Conservation (phyloP, 2,888 invertebrate species). For the Eudemis profundana region DNA sequence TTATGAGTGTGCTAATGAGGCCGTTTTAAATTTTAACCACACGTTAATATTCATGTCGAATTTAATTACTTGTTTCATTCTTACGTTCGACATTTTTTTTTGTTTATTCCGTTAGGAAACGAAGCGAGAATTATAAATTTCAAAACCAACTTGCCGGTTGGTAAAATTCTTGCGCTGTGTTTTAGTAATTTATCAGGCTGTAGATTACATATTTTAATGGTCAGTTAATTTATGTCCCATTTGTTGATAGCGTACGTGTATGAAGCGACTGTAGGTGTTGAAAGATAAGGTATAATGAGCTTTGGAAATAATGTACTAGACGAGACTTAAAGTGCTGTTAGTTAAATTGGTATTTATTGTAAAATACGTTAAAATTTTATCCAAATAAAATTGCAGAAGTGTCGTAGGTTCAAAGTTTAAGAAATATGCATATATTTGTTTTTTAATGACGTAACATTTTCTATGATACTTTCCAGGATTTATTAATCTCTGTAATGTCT, state of each 20-base stretch:
- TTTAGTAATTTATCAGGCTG: conserved; percentile 36
- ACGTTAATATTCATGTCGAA: conserved; percentile 60
- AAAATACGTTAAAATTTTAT: too few relatives aligned
- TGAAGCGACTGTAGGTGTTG: conserved; percentile 35
- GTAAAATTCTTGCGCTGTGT: conserved; percentile 35
- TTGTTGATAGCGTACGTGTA: conserved; percentile 32
- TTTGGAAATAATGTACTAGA: conserved; percentile 21
- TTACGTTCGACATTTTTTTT: conserved; percentile 42
- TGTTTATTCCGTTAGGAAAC: conserved; percentile 32
- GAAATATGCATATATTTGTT: too few relatives aligned
- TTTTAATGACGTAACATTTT: too few relatives aligned
- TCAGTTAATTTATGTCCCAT: conserved; percentile 40
- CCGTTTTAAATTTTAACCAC: conserved; percentile 56
- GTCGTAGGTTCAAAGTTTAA: too few relatives aligned
- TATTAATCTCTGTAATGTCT: conserved; percentile 8
- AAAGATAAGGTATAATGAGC: conserved; percentile 34
- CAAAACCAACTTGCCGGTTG: conserved; percentile 32
- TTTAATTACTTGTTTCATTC: conserved; percentile 46
- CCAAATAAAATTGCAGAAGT: neutral
- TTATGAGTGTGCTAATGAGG: conserved; percentile 73
- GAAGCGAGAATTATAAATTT: conserved; percentile 33
- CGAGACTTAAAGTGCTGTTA: conserved; percentile 10
- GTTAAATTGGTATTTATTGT: neutral
- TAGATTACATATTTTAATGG: conserved; percentile 38
- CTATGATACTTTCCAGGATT: neutral